These are phyloP conservation scores for Euspilapteryx auroguttella DNA, from an alignment of 2,888 invertebrate genomes.

Conservation along the genomic window DNA sequence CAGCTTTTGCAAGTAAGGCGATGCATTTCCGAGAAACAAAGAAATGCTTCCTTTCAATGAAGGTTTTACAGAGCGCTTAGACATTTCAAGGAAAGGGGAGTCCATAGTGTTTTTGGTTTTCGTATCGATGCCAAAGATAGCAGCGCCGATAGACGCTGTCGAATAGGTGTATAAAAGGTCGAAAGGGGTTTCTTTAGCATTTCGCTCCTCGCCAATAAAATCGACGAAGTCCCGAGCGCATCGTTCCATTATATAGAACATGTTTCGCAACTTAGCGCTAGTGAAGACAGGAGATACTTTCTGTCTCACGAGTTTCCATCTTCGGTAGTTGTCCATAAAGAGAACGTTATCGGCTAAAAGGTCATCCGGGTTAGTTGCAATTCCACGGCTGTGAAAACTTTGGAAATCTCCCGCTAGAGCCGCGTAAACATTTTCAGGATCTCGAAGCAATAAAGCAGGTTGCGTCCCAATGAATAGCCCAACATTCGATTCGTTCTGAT, in stretches of 20 bases:
- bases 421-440: conserved; percentile 23
- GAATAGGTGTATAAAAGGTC: conserved; percentile 23
- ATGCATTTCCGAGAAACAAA: conserved; percentile 13
- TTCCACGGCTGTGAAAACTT: conserved; percentile 26
- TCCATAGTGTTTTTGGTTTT: conserved; percentile 25
- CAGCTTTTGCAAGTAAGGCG: conserved; percentile 16
- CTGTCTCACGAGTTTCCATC: conserved; percentile 34
- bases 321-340: conserved; percentile 22
- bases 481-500: conserved; percentile 15
- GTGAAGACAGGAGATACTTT: conserved; percentile 39
- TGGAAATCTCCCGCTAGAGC: conserved; percentile 25
- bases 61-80: conserved; percentile 17
- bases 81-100: conserved; percentile 25
- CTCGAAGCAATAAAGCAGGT: conserved; percentile 21
- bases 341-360: conserved; percentile 24
- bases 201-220: conserved; percentile 14
- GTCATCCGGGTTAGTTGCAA: conserved; percentile 20
- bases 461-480: conserved; percentile 17
- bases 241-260: conserved; percentile 29
- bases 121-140: conserved; percentile 41
- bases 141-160: conserved; percentile 27
- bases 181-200: conserved; percentile 17
- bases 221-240: conserved; percentile 25
- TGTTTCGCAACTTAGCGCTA: conserved; percentile 28
- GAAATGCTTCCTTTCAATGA: conserved; percentile 12